phyloP scores from a whole-genome alignment of 2,888 invertebrate genomes.

The Synergus umbraculus region DNA sequence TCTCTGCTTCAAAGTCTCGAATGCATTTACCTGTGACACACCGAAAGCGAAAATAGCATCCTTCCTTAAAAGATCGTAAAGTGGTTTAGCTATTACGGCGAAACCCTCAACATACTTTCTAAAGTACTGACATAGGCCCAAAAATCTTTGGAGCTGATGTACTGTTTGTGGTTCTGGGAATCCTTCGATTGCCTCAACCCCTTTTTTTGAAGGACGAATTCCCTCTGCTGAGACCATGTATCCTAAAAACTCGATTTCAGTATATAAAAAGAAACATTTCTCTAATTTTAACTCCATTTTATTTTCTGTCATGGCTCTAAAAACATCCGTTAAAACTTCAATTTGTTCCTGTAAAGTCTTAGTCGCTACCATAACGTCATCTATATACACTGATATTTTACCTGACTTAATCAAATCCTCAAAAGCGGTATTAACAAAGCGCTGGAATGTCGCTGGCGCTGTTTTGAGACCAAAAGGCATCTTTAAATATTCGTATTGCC shows the following conservation, averaged over 20 bases:
- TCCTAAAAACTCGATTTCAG: conserved; percentile 17
- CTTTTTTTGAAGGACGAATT: conserved; percentile 2
- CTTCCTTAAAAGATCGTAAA: not conserved
- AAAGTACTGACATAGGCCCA: conserved; percentile 8
- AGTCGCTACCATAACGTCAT: too few species aligned
- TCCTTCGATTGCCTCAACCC: not conserved
- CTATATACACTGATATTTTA: too few species aligned
- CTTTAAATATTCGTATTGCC: too few species aligned
- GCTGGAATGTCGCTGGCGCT: conserved; percentile 26
- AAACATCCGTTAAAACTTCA: not conserved
- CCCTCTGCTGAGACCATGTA: not conserved
- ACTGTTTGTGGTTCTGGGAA: not conserved
- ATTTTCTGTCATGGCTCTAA: not conserved
- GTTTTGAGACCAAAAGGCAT: too few species aligned
- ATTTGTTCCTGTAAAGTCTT: too few species aligned
- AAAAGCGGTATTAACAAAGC: not conserved
- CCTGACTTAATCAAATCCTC: not conserved
- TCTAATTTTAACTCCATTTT: conserved; percentile 3
- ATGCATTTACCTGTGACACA: not conserved
- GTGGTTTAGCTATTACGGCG: not conserved
- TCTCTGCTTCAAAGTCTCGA: not conserved
- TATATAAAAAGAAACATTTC: conserved; percentile 12
- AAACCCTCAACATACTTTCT: conserved; percentile 22
- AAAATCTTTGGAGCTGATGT: not conserved
- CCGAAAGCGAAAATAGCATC: not conserved